A percentile compares a stretch with the other conserved stretches of the same genome.
Evolutionary conservation across 2,888 invertebrate species (phyloP).

Genomic region (Autographa gamma): DNA sequence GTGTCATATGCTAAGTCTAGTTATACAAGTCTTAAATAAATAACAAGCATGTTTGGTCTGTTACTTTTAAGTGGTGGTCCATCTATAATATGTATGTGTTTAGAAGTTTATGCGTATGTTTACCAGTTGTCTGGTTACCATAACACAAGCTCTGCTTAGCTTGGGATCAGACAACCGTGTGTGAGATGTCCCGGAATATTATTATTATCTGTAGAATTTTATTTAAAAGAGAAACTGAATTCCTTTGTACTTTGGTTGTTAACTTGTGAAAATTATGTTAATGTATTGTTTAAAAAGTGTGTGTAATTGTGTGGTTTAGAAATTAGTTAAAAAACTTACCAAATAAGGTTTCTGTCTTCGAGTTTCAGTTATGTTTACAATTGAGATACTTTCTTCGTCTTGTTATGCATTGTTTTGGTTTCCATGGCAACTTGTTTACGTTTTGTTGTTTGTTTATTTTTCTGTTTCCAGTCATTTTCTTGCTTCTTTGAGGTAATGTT

Average conservation of each 20-base stretch:
- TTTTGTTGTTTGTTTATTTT: conserved; percentile 1
- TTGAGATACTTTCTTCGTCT: not conserved
- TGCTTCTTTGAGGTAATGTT: not conserved
- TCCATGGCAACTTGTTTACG: conserved; percentile 11
- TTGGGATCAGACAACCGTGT: no score
- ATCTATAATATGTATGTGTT: no score
- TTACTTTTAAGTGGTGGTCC: no score
- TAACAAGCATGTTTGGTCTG: no score
- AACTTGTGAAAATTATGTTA: not conserved
- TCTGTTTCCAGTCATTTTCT: not conserved
- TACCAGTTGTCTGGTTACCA: no score
- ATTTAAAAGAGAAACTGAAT: not conserved
- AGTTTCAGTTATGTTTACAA: not conserved
- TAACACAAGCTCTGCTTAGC: no score
- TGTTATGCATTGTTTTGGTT: not conserved
- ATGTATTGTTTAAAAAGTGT: not conserved
- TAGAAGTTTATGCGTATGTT: no score
- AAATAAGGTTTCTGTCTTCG: not conserved
- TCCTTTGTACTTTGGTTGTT: not conserved
- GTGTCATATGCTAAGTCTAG: no score
- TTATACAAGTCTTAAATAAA: no score
- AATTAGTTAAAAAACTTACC: not conserved
- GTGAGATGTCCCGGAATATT: no score
- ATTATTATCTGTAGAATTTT: not conserved
- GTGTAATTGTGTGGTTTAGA: not conserved